These are phyloP conservation scores for Ditylenchus weischeri DNA, from an alignment of 2,888 invertebrate species.

Conservation along the genomic window DNA sequence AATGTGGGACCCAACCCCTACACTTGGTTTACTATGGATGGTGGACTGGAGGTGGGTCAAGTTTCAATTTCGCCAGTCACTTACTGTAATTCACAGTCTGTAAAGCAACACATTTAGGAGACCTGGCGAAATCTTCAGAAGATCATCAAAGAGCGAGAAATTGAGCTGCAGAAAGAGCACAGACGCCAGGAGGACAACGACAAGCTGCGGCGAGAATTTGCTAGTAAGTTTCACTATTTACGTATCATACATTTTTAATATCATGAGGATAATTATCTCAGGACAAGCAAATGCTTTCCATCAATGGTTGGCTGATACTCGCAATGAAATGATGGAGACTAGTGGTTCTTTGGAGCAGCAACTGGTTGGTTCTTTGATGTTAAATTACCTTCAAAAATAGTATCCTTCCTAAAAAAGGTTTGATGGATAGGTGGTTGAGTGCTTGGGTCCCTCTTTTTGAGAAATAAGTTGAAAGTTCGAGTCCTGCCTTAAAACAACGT, in stretches of 20 bases:
- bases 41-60: no score
- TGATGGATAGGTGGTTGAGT: no score
- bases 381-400: no score
- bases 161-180: slow-evolving; percentile 89
- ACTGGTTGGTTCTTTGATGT: slow-evolving; percentile 61
- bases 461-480: no score
- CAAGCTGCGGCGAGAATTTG: slow-evolving; percentile 93
- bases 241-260: background rate
- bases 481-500: no score
- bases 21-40: slow-evolving; percentile 89
- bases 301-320: slow-evolving; percentile 84
- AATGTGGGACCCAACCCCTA: slow-evolving; percentile 97
- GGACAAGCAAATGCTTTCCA: slow-evolving; percentile 95
- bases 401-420: no score
- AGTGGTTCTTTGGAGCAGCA: slow-evolving; percentile 96
- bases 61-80: slow-evolving; percentile 65
- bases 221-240: slow-evolving; percentile 65
- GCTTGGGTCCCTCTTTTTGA: no score
- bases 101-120: slow-evolving; percentile 74
- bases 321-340: slow-evolving; percentile 99
- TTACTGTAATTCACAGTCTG: slow-evolving; percentile 31
- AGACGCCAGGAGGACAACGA: slow-evolving; percentile 99
- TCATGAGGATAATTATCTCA: background rate
- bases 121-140: slow-evolving; percentile 98
- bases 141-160: slow-evolving; percentile 83